phyloP scores from a whole-genome alignment of 2,888 invertebrate genomes.

The Acleris laterana region DNA sequence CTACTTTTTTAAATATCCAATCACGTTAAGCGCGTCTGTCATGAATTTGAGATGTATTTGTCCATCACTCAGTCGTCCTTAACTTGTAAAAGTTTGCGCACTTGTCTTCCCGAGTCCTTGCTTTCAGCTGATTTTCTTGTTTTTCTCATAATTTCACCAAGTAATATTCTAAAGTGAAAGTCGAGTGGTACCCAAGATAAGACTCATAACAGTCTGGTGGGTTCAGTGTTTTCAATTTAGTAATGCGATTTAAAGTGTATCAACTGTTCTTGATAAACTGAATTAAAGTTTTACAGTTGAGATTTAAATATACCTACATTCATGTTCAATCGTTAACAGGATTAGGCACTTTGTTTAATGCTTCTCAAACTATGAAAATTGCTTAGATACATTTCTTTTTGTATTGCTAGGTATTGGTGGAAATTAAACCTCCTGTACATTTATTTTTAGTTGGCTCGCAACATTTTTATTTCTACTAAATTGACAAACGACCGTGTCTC shows the following conservation, averaged over 20 bases:
- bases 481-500: too few species aligned
- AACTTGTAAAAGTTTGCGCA: slow-evolving; percentile 31
- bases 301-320: too few species aligned
- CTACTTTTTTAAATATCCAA: slow-evolving; percentile 23
- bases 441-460: too few species aligned
- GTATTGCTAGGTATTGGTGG: too few species aligned
- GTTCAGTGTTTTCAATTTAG: slow-evolving; percentile 15
- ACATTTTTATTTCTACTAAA: too few species aligned
- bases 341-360: too few species aligned
- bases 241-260: neutral
- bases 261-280: neutral
- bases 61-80: slow-evolving; percentile 30
- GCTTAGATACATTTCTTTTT: too few species aligned
- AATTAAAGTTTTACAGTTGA: neutral
- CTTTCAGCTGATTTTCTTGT: slow-evolving; percentile 28
- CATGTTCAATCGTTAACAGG: too few species aligned
- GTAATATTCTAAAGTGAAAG: slow-evolving; percentile 35
- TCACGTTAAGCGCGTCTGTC: slow-evolving; percentile 31
- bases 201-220: slow-evolving; percentile 27
- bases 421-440: too few species aligned
- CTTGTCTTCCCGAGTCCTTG: slow-evolving; percentile 29
- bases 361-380: too few species aligned
- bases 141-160: slow-evolving; percentile 34
- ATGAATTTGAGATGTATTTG: slow-evolving; percentile 34
- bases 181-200: slow-evolving; percentile 24